Evolutionary conservation across 2,888 invertebrate genomes (phyloP).

Genomic region (Dynastes tityus): DNA sequence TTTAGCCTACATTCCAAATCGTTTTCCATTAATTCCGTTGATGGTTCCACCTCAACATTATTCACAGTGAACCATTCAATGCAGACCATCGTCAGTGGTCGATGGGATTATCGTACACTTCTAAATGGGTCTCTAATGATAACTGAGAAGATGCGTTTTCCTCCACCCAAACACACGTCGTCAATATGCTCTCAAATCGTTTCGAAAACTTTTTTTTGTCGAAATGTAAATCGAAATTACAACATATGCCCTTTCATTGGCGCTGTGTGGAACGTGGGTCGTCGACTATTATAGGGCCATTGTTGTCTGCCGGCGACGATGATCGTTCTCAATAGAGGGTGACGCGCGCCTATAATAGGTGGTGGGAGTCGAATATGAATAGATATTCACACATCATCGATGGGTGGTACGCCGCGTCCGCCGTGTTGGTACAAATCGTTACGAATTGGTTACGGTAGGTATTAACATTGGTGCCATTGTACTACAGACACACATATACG

Average conservation of each 20-base stretch:
- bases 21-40: background rate
- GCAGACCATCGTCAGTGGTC: no score
- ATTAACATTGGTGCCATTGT: background rate
- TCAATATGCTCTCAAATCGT: background rate
- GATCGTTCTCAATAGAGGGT: constrained; percentile 36
- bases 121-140: background rate
- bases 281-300: constrained; percentile 19
- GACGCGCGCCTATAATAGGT: constrained; percentile 18
- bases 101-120: background rate
- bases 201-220: background rate
- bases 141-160: background rate
- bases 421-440: constrained; percentile 20
- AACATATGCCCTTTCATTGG: constrained; percentile 23
- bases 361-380: constrained; percentile 39
- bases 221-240: constrained; percentile 23
- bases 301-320: constrained; percentile 37
- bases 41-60: background rate
- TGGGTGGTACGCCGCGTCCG: constrained; percentile 21
- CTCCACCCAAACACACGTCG: constrained; percentile 1
- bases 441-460: constrained; percentile 8
- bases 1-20: background rate
- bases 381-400: constrained; percentile 37
- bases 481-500: background rate
- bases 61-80: no score
- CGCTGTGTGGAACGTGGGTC: constrained; percentile 17